These are phyloP conservation scores for Cryptoblepharus egeriae DNA, from an alignment of 2,797 vertebrate species.

Conservation along the genomic window DNA sequence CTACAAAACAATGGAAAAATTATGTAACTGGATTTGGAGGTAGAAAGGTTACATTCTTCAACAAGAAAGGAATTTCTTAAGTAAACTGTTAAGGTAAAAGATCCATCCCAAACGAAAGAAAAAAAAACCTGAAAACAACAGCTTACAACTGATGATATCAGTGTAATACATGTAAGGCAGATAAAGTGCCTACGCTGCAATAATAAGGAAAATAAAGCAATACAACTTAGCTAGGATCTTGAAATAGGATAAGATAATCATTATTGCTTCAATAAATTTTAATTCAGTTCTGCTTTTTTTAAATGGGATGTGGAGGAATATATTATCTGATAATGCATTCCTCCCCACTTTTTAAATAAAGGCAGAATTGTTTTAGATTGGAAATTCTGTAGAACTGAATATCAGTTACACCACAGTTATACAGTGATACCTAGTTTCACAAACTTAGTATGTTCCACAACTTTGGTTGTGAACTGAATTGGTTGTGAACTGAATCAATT, in stretches of 20 bases:
- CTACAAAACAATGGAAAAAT: not conserved
- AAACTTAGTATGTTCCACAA: too few relatives aligned
- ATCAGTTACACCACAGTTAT: constrained; percentile 29
- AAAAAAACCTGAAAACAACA: constrained; percentile 60
- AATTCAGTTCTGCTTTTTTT: too few relatives aligned
- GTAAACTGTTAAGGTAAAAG: constrained; percentile 62
- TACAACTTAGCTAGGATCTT: constrained; percentile 49
- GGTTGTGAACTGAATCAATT: too few relatives aligned
- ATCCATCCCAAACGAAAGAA: constrained; percentile 52
- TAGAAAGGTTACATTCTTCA: constrained; percentile 50
- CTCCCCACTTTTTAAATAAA: constrained; percentile 54
- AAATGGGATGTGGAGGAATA: too few relatives aligned
- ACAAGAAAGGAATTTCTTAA: constrained; percentile 66
- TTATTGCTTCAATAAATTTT: not conserved
- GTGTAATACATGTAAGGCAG: constrained; percentile 61
- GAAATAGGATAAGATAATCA: constrained; percentile 57
- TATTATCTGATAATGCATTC: too few relatives aligned
- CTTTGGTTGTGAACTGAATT: too few relatives aligned
- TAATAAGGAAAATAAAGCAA: constrained; percentile 54
- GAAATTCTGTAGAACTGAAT: constrained; percentile 58
- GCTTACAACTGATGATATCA: constrained; percentile 71
- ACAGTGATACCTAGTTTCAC: too few relatives aligned
- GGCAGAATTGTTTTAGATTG: constrained; percentile 48
- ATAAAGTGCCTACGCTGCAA: constrained; percentile 61
- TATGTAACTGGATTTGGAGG: constrained; percentile 46